These are phyloP conservation scores for Sparidentex hasta DNA, from an alignment of 2,797 vertebrate species.

Conservation along the genomic window DNA sequence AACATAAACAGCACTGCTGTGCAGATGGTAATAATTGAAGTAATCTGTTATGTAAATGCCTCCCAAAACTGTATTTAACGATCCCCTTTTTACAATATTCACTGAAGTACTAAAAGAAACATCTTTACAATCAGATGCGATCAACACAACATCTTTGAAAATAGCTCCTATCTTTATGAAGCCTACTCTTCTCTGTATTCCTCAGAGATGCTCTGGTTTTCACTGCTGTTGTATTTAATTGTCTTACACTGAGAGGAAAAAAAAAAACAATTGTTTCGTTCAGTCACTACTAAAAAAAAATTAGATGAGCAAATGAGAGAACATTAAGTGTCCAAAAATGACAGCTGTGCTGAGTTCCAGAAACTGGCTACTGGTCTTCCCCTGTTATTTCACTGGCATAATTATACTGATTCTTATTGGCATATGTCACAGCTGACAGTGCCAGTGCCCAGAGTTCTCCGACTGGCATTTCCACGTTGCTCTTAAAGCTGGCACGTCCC, in stretches of 20 bases:
- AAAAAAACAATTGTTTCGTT: neutral
- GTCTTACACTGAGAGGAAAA: neutral
- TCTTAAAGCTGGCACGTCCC: neutral
- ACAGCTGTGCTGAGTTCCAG: slow-evolving; percentile 7
- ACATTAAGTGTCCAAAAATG: neutral
- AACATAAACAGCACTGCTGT: no score
- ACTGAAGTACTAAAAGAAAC: neutral
- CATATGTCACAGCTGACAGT: slow-evolving; percentile 7
- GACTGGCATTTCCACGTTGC: neutral
- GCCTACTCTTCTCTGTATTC: neutral
- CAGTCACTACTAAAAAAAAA: neutral
- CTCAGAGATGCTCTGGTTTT: neutral
- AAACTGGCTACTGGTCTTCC: neutral
- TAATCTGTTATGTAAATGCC: neutral
- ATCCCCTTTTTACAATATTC: neutral
- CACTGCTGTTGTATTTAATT: neutral
- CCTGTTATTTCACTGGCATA: slow-evolving; percentile 19
- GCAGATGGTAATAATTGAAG: no score
- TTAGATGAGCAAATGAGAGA: slow-evolving; percentile 1
- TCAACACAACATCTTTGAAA: neutral
- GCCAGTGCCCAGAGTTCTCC: neutral
- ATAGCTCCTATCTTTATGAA: neutral
- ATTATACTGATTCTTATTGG: slow-evolving; percentile 7
- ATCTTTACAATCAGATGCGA: neutral
- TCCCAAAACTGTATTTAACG: neutral